Evolutionary conservation across 2,797 vertebrate species (phyloP), one percentile per base, ranked within the genome.

Genomic region (Karalla daura): DNA sequence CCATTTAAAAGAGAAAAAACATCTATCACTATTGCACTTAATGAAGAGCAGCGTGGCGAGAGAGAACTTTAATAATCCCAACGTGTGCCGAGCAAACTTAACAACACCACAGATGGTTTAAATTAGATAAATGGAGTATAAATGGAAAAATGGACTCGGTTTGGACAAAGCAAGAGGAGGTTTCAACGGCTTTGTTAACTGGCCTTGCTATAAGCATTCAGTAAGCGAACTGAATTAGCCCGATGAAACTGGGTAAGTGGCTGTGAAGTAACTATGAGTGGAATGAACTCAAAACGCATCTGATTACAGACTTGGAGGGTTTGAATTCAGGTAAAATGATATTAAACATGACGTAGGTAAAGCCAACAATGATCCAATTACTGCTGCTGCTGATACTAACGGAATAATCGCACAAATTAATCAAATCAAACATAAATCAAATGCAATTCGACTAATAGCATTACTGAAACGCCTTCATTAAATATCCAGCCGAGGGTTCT

Each of bases 401-500:
- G 0, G 63, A 64, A 41, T 41, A 27, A 40, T 66, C 20, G 45
- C 27, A 59, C 28, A 58, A 54, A 55, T 53, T 3, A 53, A 55
- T 44, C 28, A 44, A 61, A 66, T 46, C 2, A 54, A 54, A 51
- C 5, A 56, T 52, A 51, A 47, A 52, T 3, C n/a, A n/a, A 59
- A 36, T 13, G 32, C 13, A 36, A 59, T 65, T 66, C 40, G n/a
- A 20, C 63, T 51, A 75, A 70, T 15, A 47, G 17, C 32, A 28
- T 33, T 49, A 17, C 20, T 40, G 51, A 44, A 63, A 59, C 7
- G 24, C 20, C 25, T 50, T 55, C 18, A 56, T 47, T 67, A 64
- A 78, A 58, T 20, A 55, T 4, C 25, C 46, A 7, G 0, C 44
- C 18, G 46, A 41, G 55, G n/a, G 30, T 80, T 70, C 39, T 70